These are phyloP conservation scores for Apis mellifera DNA, from an alignment of 1,140 invertebrate species.

Conservation along the genomic window Amel_HAv3.1 CM009935.2:7082501-7083000, in stretches of 20 bases:
- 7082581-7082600: conserved; percentile 51
- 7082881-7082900: neutral
- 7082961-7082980: neutral
- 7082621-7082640: conserved; percentile 29
- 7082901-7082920: neutral
- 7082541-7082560: neutral
- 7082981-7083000: neutral
- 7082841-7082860: conserved; percentile 56
- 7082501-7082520: neutral
- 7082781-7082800: conserved; percentile 45
- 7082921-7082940: neutral
- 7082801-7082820: conserved; percentile 15
- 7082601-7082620: conserved; percentile 56
- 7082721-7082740: conserved; percentile 58
- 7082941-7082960: neutral
- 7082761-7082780: conserved; percentile 64
- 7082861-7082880: neutral
- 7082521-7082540: neutral
- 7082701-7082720: conserved; percentile 77
- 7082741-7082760: conserved; percentile 56
- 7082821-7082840: conserved; percentile 33
- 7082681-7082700: conserved; percentile 75
- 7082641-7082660: conserved; percentile 45
- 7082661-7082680: conserved; percentile 54
- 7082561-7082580: conserved; percentile 39